Percentiles rank a stretch among this genome's conserved stretches.
Conservation (phyloP, 2,113 vertebrate species). For the Muscicapa adusta region DNA sequence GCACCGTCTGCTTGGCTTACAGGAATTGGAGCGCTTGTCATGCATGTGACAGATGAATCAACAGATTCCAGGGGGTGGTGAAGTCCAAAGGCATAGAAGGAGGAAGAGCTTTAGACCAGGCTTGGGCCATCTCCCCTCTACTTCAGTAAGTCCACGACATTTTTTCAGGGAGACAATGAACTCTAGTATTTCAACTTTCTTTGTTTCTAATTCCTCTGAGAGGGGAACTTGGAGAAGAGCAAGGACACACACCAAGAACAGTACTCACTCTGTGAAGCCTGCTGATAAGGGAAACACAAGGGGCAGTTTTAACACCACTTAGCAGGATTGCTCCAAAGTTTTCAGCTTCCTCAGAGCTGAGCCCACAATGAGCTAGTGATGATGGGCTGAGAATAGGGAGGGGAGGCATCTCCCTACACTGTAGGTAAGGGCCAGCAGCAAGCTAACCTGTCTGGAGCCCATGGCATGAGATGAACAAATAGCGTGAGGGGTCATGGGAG, state of each 20-base stretch:
- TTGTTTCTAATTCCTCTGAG: background rate
- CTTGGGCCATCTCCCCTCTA: background rate
- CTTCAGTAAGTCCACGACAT: background rate
- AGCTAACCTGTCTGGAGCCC: background rate
- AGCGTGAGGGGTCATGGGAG: background rate
- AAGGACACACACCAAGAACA: background rate
- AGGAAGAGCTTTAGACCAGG: background rate
- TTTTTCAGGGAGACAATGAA: background rate
- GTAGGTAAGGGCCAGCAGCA: background rate
- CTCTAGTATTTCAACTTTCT: background rate
- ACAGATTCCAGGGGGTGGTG: background rate
- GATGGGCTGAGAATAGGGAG: background rate
- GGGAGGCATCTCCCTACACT: rapidly evolving
- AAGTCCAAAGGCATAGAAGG: background rate
- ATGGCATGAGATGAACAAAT: background rate
- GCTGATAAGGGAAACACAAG: background rate
- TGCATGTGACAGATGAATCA: background rate
- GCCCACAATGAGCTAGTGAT: background rate
- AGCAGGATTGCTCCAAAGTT: background rate
- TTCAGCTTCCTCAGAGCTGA: background rate
- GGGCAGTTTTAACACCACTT: background rate
- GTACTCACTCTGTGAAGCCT: background rate
- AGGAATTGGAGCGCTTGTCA: background rate
- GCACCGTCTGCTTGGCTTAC: background rate
- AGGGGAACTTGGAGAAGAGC: background rate